phyloP scores from a whole-genome alignment of 2,113 vertebrate genomes.

The Eptesicus fuscus region DNA sequence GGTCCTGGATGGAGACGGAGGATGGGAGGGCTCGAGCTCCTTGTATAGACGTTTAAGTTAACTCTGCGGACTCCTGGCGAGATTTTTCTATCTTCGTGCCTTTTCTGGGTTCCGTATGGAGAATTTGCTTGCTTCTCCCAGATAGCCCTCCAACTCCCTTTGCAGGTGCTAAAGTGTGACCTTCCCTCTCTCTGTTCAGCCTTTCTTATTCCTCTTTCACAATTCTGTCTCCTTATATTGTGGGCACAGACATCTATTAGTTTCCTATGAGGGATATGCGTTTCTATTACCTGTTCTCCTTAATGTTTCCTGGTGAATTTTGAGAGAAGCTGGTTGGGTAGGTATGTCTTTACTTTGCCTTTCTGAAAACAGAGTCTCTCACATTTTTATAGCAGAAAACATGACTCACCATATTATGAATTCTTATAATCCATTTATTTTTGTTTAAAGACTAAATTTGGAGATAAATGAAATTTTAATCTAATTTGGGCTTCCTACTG shows the following conservation, averaged over 20 bases:
- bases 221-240: neutral
- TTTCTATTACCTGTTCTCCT: neutral
- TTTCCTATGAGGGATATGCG: neutral
- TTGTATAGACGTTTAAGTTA: neutral
- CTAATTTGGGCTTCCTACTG: neutral
- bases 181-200: neutral
- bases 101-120: neutral
- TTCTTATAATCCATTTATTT: neutral
- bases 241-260: neutral
- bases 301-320: neutral
- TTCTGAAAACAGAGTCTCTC: neutral
- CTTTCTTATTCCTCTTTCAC: neutral
- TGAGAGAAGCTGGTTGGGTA: neutral
- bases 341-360: neutral
- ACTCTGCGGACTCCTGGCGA: neutral
- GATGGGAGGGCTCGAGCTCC: neutral
- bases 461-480: neutral
- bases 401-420: neutral
- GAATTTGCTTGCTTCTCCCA: neutral
- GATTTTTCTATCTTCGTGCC: neutral
- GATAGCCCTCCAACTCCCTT: neutral
- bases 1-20: neutral
- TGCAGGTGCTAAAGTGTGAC: neutral
- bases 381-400: neutral
- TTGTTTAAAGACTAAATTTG: neutral